Evolutionary conservation across 2,113 vertebrate genomes (phyloP).

Genomic region (Erythrolamprus reginae): DNA sequence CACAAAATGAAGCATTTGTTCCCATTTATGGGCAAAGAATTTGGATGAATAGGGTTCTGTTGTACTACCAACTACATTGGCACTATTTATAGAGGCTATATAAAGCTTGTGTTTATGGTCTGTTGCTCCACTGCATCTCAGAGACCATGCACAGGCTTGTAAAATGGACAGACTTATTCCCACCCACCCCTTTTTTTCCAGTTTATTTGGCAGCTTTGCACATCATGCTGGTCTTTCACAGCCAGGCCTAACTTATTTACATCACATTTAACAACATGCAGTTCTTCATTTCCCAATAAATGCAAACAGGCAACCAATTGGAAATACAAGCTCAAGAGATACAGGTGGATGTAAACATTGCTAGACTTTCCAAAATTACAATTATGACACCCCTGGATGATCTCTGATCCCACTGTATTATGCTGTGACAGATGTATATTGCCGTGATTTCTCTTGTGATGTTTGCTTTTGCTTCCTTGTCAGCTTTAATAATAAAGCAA

Average conservation of each 20-base stretch:
- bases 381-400: conserved; percentile 57
- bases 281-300: conserved; percentile 51
- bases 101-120: conserved; percentile 14
- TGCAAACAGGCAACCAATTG: conserved; percentile 59
- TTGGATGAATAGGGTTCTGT: not conserved
- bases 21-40: not conserved
- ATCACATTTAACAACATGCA: conserved; percentile 46
- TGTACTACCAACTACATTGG: not conserved
- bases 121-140: conserved; percentile 19
- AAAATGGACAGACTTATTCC: conserved; percentile 32
- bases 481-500: conserved; percentile 66
- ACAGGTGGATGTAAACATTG: conserved; percentile 53
- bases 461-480: conserved; percentile 59
- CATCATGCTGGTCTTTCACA: conserved; percentile 52
- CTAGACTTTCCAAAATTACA: conserved; percentile 65
- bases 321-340: conserved; percentile 61
- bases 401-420: conserved; percentile 59
- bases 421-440: conserved; percentile 61
- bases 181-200: conserved; percentile 4
- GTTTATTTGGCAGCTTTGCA: conserved; percentile 33
- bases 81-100: not conserved
- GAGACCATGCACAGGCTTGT: conserved; percentile 13
- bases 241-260: conserved; percentile 52
- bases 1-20: not conserved
- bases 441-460: conserved; percentile 66